Evolutionary conservation across 2,888 invertebrate species (phyloP), one percentile per base, ranked within the genome.

Genomic region (Machimus atricapillus): DNA sequence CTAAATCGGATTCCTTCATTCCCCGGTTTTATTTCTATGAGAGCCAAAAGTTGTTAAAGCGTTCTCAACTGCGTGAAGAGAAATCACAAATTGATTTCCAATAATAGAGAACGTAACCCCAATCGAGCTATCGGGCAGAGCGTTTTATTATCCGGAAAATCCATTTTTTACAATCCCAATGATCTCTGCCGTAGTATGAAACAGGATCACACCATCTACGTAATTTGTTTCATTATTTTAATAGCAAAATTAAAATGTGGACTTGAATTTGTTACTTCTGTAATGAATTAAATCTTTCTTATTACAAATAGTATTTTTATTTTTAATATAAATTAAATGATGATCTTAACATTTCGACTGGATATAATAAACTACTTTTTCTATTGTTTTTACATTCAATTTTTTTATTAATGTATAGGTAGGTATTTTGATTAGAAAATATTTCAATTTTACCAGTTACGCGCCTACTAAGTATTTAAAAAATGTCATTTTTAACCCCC

Each of bases 1-100:
- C 85, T 85, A 85, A 85, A 85, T 85, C 76, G 86, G 76, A 77
- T 86, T 77, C 77, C 40, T 74, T 77, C 56, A 56, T 77, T 77
- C 27, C 34, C 16, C 40, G 73, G 40, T 86, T 76, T 86, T 86
- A 56, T 77, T 77, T 34, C 76, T 37, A 86, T 43, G 86, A 76
- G 52, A 12, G 56, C 46, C 37, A 56, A 86, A 86, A 86, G 86
- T 86, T 86, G 86, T 77, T 77, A 56, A 86, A 86, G 52, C 31
- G 52, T 9, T 77, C n/a, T 56, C 14, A 37, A 58, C 31, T 74
- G 73, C 77, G 86, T 52, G 77, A 77, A 77, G 37, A 86, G 76
- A 56, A 77, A 56, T 52, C 58, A 56, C 76, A 77, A 86, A 86
- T 76, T 86, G 77, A 86, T 86, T 86, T 86, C 19, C 76, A 31